phyloP scores from a whole-genome alignment of 2,888 invertebrate species.

The Pammene aurita region DNA sequence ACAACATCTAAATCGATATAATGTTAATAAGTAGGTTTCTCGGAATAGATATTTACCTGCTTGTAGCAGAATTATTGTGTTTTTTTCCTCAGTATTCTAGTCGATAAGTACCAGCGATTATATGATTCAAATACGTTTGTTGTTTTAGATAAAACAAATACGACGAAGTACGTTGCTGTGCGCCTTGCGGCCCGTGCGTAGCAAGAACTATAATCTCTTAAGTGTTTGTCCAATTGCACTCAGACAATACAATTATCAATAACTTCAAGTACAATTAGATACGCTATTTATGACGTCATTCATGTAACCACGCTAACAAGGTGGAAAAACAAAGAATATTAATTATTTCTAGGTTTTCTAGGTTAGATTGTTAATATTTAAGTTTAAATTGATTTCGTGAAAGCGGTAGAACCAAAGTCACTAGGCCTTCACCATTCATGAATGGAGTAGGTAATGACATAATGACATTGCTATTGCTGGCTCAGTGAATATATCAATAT shows the following conservation, averaged over 20 bases:
- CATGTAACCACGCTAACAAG: background rate
- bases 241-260: slow-evolving; percentile 5
- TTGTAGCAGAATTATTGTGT: too few species aligned
- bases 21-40: too few species aligned
- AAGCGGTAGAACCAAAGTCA: background rate
- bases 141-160: slow-evolving; percentile 6
- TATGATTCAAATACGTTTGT: background rate
- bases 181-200: background rate
- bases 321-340: background rate
- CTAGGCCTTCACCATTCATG: background rate
- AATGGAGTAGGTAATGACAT: slow-evolving; percentile 15
- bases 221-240: slow-evolving; percentile 18
- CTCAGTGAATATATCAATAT: slow-evolving; percentile 15
- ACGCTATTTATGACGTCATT: slow-evolving; percentile 14
- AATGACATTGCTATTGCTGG: slow-evolving; percentile 15
- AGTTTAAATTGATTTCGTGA: background rate
- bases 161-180: background rate
- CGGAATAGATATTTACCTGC: too few species aligned
- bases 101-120: background rate
- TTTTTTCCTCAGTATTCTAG: background rate
- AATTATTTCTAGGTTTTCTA: background rate
- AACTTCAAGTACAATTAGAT: slow-evolving; percentile 15
- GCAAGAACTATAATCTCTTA: slow-evolving; percentile 4
- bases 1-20: too few species aligned
- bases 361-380: background rate